Evolutionary conservation across 2,888 invertebrate species (phyloP), one percentile per base, ranked within the genome.

Genomic region (Caradrina clavipalpis): DNA sequence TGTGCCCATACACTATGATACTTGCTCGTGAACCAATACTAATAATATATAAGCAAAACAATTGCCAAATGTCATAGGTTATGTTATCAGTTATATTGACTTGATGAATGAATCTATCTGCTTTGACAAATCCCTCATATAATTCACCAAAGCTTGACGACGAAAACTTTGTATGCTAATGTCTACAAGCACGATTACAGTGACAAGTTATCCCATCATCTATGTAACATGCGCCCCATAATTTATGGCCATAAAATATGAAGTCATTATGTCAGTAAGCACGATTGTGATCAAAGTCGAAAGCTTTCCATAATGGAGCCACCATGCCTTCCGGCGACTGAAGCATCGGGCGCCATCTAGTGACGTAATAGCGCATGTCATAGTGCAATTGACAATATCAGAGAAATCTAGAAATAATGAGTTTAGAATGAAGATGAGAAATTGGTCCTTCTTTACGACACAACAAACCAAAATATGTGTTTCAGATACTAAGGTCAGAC

Each of bases 241-340:
- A 74, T 76, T 73, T 75, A 50, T 60, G 62, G 39, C 69, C 67
- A 68, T 74, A 65, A 79, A 73, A 65, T 80, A 75, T 73, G 26
- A 69, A 71, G 67, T 59, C 67, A 72, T 71, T 69, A 73, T 66
- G 58, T 82, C 70, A 67, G 74, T 54, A 51, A 66, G 59, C 65
- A 77, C 81, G 81, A 82, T 83, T 83, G 83, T 81, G 81, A 84
- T 87, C 84, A 84, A 81, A 86, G 71, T 72, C 83, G 84, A 87
- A 84, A 86, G 87, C 83, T 87, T 77, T 73, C 61, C 58, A 21
- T 90, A 87, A 89, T 89, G 84, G 78, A 75, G 71, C 73, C 83
- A 75, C 80, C 90, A 88, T 90, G 91, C 89, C 83, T 89, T 88
- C 88, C 87, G 86, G 75, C 50, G 86, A 74, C 50, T 82, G 84